A percentile compares a stretch with the other conserved stretches of the same genome.
These are phyloP conservation scores for Anoplopoma fimbria DNA, from an alignment of 2,113 vertebrate genomes.

Conservation along the genomic window DNA sequence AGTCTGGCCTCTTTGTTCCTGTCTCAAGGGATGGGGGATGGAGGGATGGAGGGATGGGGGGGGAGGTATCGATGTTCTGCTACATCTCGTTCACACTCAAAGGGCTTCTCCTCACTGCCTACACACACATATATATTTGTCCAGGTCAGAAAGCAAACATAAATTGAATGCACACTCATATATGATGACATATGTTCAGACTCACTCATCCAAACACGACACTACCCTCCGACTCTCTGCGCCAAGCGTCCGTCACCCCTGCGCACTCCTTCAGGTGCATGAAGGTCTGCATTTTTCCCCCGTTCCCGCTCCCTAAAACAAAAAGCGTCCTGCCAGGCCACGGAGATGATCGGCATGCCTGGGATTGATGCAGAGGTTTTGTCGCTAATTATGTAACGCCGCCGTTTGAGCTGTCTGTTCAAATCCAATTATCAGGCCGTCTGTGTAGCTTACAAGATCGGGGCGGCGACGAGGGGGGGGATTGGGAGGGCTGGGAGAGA, in stretches of 20 bases:
- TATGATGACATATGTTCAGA: not conserved
- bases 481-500: conserved; percentile 26
- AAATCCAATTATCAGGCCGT: conserved; percentile 82
- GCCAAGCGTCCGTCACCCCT: not conserved
- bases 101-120: conserved; percentile 32
- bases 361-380: conserved; percentile 72
- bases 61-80: conserved; percentile 25
- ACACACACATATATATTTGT: not conserved
- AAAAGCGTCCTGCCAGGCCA: conserved; percentile 38
- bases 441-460: conserved; percentile 72
- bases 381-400: conserved; percentile 79
- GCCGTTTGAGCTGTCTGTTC: conserved; percentile 78
- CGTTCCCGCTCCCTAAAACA: not conserved
- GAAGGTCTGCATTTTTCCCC: not conserved
- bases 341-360: conserved; percentile 53
- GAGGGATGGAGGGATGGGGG: conserved; percentile 34
- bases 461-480: conserved; percentile 41
- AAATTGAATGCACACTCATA: conserved; percentile 1
- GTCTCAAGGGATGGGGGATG: conserved; percentile 53
- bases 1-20: conserved; percentile 77
- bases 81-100: conserved; percentile 51
- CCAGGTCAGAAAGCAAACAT: conserved; percentile 48
- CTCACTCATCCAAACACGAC: not conserved
- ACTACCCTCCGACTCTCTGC: not conserved
- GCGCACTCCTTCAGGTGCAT: not conserved